phyloP scores from a whole-genome alignment of 1,140 invertebrate genomes.

The Liolophura sinensis region DNA sequence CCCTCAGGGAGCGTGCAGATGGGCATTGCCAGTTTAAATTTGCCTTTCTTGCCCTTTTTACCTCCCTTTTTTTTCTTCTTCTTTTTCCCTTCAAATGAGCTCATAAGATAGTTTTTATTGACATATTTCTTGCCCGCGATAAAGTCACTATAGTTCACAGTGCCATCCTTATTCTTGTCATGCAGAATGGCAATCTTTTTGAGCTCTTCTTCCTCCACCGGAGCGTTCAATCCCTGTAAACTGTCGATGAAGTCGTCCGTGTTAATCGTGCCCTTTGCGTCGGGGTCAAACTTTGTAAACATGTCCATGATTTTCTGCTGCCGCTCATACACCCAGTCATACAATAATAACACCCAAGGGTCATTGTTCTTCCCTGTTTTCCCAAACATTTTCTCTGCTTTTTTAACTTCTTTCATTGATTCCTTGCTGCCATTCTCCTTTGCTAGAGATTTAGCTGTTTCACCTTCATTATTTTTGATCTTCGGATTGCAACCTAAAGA shows the following conservation, averaged over 20 bases:
- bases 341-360: conserved; percentile 53
- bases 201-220: conserved; percentile 49
- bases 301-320: conserved; percentile 42
- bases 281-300: conserved; percentile 48
- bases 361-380: conserved; percentile 57
- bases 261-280: conserved; percentile 42
- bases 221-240: conserved; percentile 39
- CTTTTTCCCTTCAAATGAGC: conserved; percentile 56
- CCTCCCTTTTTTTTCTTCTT: conserved; percentile 55
- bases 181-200: conserved; percentile 41
- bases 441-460: conserved; percentile 48
- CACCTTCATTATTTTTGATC: conserved; percentile 56
- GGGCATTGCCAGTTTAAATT: conserved; percentile 57
- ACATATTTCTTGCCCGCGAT: conserved; percentile 57
- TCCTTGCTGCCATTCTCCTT: conserved; percentile 58
- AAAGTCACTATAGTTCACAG: conserved; percentile 57
- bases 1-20: conserved; percentile 54
- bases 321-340: conserved; percentile 54
- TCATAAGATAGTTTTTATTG: conserved; percentile 56
- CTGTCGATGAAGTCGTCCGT: conserved; percentile 48
- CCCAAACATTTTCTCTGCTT: conserved; percentile 56
- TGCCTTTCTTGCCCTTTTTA: conserved; percentile 49
- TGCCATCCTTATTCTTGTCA: conserved; percentile 50
- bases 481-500: conserved; percentile 58
- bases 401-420: conserved; percentile 53